Base-by-base conservation (phyloP, 1,140 invertebrate species). In the Saxidomus purpurata region DNA sequence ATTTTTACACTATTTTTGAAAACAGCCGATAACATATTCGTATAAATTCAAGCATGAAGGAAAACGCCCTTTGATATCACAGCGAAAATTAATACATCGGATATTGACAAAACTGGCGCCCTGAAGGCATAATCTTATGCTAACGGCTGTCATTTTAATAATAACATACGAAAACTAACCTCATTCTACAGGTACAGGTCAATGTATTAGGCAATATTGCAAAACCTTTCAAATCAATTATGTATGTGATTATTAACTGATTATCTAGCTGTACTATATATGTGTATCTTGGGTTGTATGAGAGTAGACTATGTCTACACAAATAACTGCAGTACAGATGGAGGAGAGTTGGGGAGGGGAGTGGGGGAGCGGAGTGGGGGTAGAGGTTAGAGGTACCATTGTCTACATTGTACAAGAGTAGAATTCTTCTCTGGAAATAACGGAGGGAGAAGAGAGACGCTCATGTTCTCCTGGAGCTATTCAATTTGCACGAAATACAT, bases 21-120 rank as follows among this genome's bases (percentile, higher is more conserved):
- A n/a, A n/a, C n/a, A n/a, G n/a, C n/a, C n/a, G n/a, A n/a, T n/a
- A n/a, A n/a, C n/a, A n/a, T n/a, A n/a, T n/a, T n/a, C n/a, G n/a
- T n/a, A 43, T 43, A 43, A 43, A 28, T 6, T 28, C n/a, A 63
- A 63, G n/a, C 28, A 63, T 63, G n/a, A 28, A 19, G 59, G 31
- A 31, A 22, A 71, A 71, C 67, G 34, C 67, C 31, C 67, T 38
- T 13, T 43, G 43, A 19, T 71, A 38, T 28, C 61, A 28, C 34
- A 71, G 17, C 11, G 67, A 71, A 38, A 63, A 71, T 38, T 71
- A 38, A 71, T 38, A 40, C 36, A 36, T 71, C 67, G 1, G 19
- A 71, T 40, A 71, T 71, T 38, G 67, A 71, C 36, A 36, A 71
- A 71, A 71, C 36, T 71, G 36, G 38, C 34, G 34, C 67, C 67